Evolutionary conservation across 2,797 vertebrate genomes (phyloP), one percentile per base, ranked within the genome.

Genomic region (Rhinatrema bivittatum): DNA sequence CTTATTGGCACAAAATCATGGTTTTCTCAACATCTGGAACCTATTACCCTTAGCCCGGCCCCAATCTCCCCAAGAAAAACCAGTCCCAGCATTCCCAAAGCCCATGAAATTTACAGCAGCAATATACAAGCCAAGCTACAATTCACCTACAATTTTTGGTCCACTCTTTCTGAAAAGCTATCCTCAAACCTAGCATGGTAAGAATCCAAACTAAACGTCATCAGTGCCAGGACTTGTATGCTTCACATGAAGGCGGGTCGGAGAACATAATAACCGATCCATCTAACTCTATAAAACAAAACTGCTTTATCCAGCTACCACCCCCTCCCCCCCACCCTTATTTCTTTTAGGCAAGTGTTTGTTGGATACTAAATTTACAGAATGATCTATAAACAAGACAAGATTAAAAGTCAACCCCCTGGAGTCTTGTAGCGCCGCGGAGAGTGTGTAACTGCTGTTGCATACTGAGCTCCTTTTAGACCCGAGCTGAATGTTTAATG

Each of bases 81-180:
- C 20, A 18, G 28, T 32, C 36, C 51, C 34, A 32, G 23, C 21
- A 21, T 10, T 24, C 13, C 19, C 29, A 19, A 26, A 26, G 47
- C 39, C 42, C 37, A 36, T n/a, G n/a, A n/a, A n/a, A n/a, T n/a
- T n/a, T n/a, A n/a, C n/a, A n/a, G n/a, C n/a, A n/a, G n/a, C n/a
- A n/a, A n/a, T n/a, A n/a, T n/a, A n/a, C n/a, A n/a, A n/a, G n/a
- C n/a, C 26, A 33, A 62, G 31, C 28, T 15, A 17, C 5, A 22
- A 3, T 26, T 4, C 0, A 19, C 17, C 20, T 20, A 20, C 16
- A 16, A 11, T 12, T 36, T 16, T 13, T 45, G 18, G 39, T 48
- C 53, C 19, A 47, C 44, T 35, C n/a, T n/a, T n/a, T n/a, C 53
- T 46, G 62, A 54, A 42, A 9, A 41, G 10, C 21, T n/a, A n/a